phyloP scores from a whole-genome alignment of 2,888 invertebrate genomes.

The Temnothorax rugatulus region DNA sequence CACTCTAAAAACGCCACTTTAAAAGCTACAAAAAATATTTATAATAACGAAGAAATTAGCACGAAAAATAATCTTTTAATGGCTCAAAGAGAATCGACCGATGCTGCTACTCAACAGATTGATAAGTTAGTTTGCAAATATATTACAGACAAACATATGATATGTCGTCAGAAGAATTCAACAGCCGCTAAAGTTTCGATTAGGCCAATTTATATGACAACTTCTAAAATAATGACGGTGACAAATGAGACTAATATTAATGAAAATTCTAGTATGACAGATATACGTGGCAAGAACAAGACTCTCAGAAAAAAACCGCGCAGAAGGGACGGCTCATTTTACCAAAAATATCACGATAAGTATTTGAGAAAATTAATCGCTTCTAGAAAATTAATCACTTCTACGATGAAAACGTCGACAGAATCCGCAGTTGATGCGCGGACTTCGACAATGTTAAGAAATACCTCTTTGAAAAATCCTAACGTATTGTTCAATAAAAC shows the following conservation, averaged over 20 bases:
- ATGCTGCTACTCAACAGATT: neutral
- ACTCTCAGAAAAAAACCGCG: neutral
- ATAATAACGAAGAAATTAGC: neutral
- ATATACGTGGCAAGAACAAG: neutral
- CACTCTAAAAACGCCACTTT: neutral
- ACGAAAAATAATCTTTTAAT: neutral
- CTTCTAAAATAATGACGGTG: neutral
- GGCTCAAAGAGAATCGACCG: neutral
- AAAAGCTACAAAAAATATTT: neutral
- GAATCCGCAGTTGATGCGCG: neutral
- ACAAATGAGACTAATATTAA: neutral
- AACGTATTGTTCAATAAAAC: neutral
- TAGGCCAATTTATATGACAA: constrained; percentile 1
- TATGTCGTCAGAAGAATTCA: neutral
- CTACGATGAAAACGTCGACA: neutral
- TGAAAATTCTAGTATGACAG: neutral
- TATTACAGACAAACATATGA: neutral
- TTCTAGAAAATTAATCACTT: neutral
- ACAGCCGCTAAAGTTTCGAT: neutral
- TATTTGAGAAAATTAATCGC: neutral
- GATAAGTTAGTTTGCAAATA: neutral
- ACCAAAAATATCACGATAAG: constrained; percentile 9
- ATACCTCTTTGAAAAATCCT: neutral
- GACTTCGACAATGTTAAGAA: neutral
- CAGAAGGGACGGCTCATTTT: neutral